Conservation (phyloP, 2,797 vertebrate species). For the Hafferia zeledoni region DNA sequence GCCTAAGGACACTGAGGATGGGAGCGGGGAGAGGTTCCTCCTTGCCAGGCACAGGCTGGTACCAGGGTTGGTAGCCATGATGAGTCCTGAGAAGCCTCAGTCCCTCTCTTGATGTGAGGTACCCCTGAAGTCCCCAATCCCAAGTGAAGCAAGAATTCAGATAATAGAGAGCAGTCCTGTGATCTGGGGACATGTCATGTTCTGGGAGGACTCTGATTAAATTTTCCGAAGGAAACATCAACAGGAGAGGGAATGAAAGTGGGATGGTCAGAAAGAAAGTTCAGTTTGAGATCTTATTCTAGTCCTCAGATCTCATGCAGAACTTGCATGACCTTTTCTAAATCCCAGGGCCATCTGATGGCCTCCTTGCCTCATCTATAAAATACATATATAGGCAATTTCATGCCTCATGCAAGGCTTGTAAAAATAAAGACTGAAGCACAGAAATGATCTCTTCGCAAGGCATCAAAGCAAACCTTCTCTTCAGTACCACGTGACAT, state of each 20-base stretch:
- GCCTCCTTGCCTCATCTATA: neutral
- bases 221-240: neutral
- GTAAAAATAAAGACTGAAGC: neutral
- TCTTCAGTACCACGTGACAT: neutral
- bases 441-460: fast-evolving
- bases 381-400: neutral
- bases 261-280: neutral
- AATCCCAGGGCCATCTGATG: neutral
- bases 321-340: neutral
- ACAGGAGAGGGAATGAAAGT: neutral
- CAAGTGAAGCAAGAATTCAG: neutral
- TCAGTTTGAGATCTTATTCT: neutral
- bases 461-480: neutral
- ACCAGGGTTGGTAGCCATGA: neutral
- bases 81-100: neutral
- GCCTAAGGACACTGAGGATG: neutral
- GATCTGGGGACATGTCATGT: neutral
- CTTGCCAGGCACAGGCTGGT: neutral
- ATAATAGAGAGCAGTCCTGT: neutral
- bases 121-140: neutral
- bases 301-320: neutral
- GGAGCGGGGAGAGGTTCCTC: neutral
- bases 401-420: neutral
- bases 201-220: neutral
- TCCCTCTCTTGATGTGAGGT: neutral